phyloP scores from a whole-genome alignment of 1,140 invertebrate species.

The Sycophaga agraensis region DNA sequence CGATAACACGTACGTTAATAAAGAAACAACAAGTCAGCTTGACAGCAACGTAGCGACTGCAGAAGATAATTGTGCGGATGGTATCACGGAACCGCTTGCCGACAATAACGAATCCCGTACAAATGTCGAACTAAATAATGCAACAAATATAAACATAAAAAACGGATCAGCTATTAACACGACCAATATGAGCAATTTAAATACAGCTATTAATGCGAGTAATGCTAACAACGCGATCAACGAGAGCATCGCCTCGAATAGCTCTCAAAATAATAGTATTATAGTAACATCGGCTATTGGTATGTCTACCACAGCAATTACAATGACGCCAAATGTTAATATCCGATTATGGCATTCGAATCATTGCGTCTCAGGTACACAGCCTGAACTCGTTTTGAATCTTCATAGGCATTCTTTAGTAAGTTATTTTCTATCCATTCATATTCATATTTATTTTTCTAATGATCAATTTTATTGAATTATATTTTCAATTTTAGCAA shows the following conservation, averaged over 20 bases:
- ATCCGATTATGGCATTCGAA: conserved; percentile 12
- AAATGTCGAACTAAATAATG: conserved; percentile 56
- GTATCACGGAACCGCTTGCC: neutral
- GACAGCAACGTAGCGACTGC: conserved; percentile 31
- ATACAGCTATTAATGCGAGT: conserved; percentile 49
- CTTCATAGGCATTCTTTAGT: conserved; percentile 22
- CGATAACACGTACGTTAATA: conserved; percentile 36
- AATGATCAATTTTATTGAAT: neutral
- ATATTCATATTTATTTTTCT: neutral
- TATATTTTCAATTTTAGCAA: conserved; percentile 6
- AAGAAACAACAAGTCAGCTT: neutral
- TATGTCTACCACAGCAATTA: conserved; percentile 2
- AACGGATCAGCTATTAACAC: conserved; percentile 54
- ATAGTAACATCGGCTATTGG: conserved; percentile 1
- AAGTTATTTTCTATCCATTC: neutral
- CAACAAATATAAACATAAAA: conserved; percentile 62
- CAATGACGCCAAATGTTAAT: neutral
- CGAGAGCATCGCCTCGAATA: conserved; percentile 53
- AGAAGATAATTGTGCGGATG: conserved; percentile 10
- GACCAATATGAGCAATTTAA: conserved; percentile 47
- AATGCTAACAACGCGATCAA: conserved; percentile 56
- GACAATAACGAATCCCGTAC: conserved; percentile 44
- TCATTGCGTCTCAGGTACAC: neutral
- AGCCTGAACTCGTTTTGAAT: conserved; percentile 21
- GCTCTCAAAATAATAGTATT: conserved; percentile 39